phyloP scores from a whole-genome alignment of 2,797 vertebrate genomes.

The Helicolenus hilgendorfi region DNA sequence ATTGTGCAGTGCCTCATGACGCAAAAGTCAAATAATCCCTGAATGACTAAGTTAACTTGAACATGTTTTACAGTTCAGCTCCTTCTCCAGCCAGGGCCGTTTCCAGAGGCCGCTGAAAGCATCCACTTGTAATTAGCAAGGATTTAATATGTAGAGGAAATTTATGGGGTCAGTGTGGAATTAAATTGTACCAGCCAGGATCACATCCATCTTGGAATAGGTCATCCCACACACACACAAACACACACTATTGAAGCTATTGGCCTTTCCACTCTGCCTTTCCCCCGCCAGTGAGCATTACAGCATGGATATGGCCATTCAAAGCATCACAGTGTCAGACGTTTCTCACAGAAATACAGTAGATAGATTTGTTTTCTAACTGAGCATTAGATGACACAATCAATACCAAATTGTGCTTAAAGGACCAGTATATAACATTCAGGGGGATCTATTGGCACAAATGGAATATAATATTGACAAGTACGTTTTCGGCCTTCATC shows the following conservation, averaged over 20 bases:
- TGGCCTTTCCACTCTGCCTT: not conserved
- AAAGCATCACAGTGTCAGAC: not conserved
- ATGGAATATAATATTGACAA: too few relatives aligned
- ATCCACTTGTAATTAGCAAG: slow-evolving; percentile 29
- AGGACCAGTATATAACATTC: rapidly evolving
- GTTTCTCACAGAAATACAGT: not conserved
- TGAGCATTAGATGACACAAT: not conserved
- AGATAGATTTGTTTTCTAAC: not conserved
- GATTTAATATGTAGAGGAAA: slow-evolving; percentile 39
- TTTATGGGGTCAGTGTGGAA: slow-evolving; percentile 61
- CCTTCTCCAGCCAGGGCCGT: not conserved
- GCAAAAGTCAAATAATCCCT: not conserved
- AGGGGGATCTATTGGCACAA: too few relatives aligned
- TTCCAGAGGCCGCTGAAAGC: slow-evolving; percentile 30
- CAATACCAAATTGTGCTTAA: too few relatives aligned
- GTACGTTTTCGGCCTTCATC: too few relatives aligned
- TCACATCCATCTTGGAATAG: slow-evolving; percentile 50
- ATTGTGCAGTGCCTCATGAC: not conserved
- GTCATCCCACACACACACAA: slow-evolving; percentile 29
- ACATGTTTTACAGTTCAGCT: not conserved
- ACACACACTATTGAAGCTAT: not conserved
- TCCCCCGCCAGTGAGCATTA: not conserved
- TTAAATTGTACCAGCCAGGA: slow-evolving; percentile 42
- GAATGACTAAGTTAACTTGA: not conserved
- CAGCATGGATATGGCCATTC: not conserved